Evolutionary conservation across 2,888 invertebrate genomes (phyloP), one percentile per base, ranked within the genome.

Genomic region (Eupithecia subumbrata): DNA sequence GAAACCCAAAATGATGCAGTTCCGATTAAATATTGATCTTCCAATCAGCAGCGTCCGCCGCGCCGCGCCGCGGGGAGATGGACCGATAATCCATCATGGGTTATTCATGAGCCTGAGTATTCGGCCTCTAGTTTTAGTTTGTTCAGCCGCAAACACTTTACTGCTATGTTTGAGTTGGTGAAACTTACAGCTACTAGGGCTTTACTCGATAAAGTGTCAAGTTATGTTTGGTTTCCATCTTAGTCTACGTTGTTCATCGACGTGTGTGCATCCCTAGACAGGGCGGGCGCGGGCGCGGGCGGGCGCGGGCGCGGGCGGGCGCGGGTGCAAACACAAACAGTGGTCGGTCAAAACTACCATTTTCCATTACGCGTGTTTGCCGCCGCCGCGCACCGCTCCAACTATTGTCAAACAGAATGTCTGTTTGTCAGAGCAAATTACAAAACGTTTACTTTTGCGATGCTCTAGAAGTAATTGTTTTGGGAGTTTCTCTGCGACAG

Each of bases 291-390:
- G 14, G 12, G 66, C 66, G 37, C 40, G 40, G 18, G 48, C 22
- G 12, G 37, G 72, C n/a, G 70, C 70, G 34, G 74, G 76, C n/a
- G n/a, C 40, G 40, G 18, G 48, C 22, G 12, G 37, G 72, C n/a
- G 70, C 70, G 34, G 74, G 76, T n/a, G 73, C 69, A 78, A 76
- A 77, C 72, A 78, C 73, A 72, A 73, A 72, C 75, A 72, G 64
- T 48, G 76, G 76, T 76, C 71, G 74, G 77, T 74, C 79, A 79
- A 70, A 76, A 69, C 77, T 76, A 81, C 73, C 78, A 78, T 79
- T 78, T 76, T 73, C 76, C 77, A 78, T 79, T 76, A 80, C 64
- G 56, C 22, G 37, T 76, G 75, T 72, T 79, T 75, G 71, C 68
- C 40, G n/a, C 67, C 37, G 18, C 37, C 37, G 37, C 64, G 30